A percentile compares a stretch with the other conserved stretches of the same genome.
Conservation (phyloP, 2,113 vertebrate species). For the Charadrius vociferus region DNA sequence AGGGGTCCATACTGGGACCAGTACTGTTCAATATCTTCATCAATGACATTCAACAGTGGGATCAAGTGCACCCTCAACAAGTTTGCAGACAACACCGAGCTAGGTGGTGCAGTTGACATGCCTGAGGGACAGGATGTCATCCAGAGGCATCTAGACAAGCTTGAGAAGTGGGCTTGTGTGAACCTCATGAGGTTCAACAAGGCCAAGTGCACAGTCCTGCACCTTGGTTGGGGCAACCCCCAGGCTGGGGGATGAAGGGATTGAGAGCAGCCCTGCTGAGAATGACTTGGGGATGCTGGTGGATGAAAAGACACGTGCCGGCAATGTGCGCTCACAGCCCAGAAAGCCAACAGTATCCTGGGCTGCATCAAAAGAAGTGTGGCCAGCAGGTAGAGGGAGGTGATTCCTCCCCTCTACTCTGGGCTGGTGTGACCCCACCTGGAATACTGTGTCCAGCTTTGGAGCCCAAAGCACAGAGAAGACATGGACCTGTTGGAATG, state of each 20-base stretch:
- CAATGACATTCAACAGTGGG: background rate
- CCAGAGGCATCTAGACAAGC: too few relatives aligned
- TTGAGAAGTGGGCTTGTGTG: background rate
- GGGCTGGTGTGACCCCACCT: background rate
- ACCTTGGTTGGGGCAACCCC: too few relatives aligned
- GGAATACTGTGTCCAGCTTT: background rate
- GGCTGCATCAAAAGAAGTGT: background rate
- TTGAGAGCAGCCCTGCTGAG: background rate
- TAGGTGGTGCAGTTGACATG: background rate
- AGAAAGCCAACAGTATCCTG: background rate
- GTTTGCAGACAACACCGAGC: background rate
- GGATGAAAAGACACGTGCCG: background rate
- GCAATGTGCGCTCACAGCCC: background rate
- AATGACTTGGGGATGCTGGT: background rate
- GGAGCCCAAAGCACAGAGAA: background rate
- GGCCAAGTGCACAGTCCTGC: background rate
- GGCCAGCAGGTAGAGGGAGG: background rate
- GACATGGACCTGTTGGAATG: accelerated
- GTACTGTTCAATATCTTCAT: background rate
- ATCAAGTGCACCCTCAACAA: background rate
- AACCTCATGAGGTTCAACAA: background rate
- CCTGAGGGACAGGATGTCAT: background rate
- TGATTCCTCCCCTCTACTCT: background rate
- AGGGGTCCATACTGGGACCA: accelerated
- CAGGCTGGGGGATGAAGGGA: background rate